These are phyloP conservation scores for Perca flavescens DNA, from an alignment of 2,113 vertebrate genomes.

Conservation along the genomic window DNA sequence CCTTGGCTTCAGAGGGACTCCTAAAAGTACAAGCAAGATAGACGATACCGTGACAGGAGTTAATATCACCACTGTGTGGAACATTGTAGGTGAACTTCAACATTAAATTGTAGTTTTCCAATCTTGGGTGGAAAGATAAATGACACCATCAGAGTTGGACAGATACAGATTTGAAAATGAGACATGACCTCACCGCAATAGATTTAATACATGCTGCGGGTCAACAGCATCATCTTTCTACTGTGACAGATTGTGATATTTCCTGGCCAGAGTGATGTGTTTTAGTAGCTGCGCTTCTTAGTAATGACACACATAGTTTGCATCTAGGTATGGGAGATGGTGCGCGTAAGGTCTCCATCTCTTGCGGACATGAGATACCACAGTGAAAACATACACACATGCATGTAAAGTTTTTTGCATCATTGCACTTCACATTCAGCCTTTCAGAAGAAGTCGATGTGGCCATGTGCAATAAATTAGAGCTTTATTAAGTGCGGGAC, in stretches of 20 bases:
- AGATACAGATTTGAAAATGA: slow-evolving; percentile 65
- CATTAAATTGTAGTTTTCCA: slow-evolving; percentile 40
- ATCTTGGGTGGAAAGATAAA: slow-evolving; percentile 58
- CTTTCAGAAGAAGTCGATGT: slow-evolving; percentile 50
- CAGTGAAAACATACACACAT: slow-evolving; percentile 57
- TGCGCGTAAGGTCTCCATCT: slow-evolving; percentile 7
- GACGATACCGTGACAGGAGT: slow-evolving; percentile 20
- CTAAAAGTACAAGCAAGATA: slow-evolving; percentile 76
- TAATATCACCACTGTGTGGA: slow-evolving; percentile 41
- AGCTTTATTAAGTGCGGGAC: slow-evolving; percentile 75
- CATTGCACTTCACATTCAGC: slow-evolving; percentile 56
- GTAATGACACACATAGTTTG: slow-evolving; percentile 71
- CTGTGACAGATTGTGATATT: slow-evolving; percentile 68
- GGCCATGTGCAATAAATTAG: slow-evolving; percentile 76
- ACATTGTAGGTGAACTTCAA: slow-evolving; percentile 39
- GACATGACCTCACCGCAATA: slow-evolving; percentile 75
- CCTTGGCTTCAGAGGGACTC: slow-evolving; percentile 95
- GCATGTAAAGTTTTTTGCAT: slow-evolving; percentile 60
- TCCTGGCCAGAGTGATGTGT: slow-evolving; percentile 56
- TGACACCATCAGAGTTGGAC: slow-evolving; percentile 54
- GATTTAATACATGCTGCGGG: slow-evolving; percentile 69
- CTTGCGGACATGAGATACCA: slow-evolving; percentile 36
- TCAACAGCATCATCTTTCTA: slow-evolving; percentile 70
- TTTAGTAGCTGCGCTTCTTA: slow-evolving; percentile 66
- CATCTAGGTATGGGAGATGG: slow-evolving; percentile 71